Evolutionary conservation across 2,888 invertebrate genomes (phyloP), one percentile per base, ranked within the genome.

Genomic region (Elysia crispata): DNA sequence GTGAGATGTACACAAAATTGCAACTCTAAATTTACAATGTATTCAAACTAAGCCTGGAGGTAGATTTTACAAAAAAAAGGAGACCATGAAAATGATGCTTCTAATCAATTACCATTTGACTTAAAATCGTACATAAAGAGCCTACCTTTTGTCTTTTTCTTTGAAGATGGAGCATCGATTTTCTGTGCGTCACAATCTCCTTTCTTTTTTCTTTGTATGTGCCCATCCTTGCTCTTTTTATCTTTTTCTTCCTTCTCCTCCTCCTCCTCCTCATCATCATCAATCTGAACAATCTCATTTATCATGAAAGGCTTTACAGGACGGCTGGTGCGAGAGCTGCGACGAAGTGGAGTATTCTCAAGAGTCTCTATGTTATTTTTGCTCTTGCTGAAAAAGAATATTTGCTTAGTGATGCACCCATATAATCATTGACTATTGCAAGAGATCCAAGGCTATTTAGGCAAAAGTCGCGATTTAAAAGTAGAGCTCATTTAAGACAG

Each of bases 211-310:
- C n/a, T 49, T 1, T 62, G 25, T 0, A n/a, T 50, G 28, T 33
- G 23, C 60, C 60, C 33, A 64, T 73, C 31, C 28, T 54, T 30
- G 18, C 64, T 57, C 49, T 64, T 28, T 30, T 25, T 30, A 41
- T 62, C 18, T 62, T 54, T 75, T 54, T 69, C 33, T 60, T 33
- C 31, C 20, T 18, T 69, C 13, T 72, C 28, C 62, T 49, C 60
- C 20, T 62, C 78, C 31, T 70, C 80, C 1, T 77, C 77, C 41
- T 60, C 57, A 23, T 70, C 73, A 73, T 72, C 72, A 54, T 54
- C 74, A 50, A 74, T 30, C 23, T 73, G 66, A n/a, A 74, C 33
- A 66, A 74, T 54, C 30, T 79, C 81, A 18, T 28, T 30, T 23
- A 75, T 54, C 62, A 73, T 67, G 13, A 54, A 11, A n/a, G 30